Base-by-base conservation (phyloP, 2,888 invertebrate genomes). In the Xestia sexstrigata region DNA sequence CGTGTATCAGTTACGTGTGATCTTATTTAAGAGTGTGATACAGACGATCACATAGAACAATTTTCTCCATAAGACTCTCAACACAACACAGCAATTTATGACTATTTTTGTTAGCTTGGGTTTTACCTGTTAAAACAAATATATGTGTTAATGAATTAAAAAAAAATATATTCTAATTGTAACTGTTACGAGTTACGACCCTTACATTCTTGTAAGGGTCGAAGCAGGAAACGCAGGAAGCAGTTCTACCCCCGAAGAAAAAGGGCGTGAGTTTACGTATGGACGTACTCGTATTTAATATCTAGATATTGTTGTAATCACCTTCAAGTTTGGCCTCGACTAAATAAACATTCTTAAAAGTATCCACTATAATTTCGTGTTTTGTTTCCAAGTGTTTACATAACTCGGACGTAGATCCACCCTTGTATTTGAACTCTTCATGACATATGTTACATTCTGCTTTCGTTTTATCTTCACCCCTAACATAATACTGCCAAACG, bases 261-360 rank as follows among this genome's bases (percentile, higher is more conserved):
- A n/a, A n/a, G 23, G 1, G 52, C 4, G 4, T n/a, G 52, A n/a
- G 5, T 55, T n/a, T 11, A 58, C 26, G 13, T 49, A 23, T 23
- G 11, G 8, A 52, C 11, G 8, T 26, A 26, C 8, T 52, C 11
- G 17, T 23, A 17, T 58, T 60, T 9, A 60, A 30, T 60, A 20
- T 20, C 8, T 20, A 60, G 6, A 58, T 15, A 58, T 26, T 1
- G 6, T 58, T 58, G 26, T 30, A 60, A 20, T 8, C 26, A 74
- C 74, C 74, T 74, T 74, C 74, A 42, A 74, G n/a, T 55, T 74
- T 74, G 4, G 58, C 45, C 1, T 74, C 74, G n/a, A 73, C 73
- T 35, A 26, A 58, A 35, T 73, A 74, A 58, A 73, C 20, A 20
- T 45, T 73, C 35, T 74, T 45, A 9, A 74, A 73, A 73, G 45